Evolutionary conservation across 1,140 invertebrate species (phyloP).

Genomic region (Pseudomyrmex pallidus): DNA sequence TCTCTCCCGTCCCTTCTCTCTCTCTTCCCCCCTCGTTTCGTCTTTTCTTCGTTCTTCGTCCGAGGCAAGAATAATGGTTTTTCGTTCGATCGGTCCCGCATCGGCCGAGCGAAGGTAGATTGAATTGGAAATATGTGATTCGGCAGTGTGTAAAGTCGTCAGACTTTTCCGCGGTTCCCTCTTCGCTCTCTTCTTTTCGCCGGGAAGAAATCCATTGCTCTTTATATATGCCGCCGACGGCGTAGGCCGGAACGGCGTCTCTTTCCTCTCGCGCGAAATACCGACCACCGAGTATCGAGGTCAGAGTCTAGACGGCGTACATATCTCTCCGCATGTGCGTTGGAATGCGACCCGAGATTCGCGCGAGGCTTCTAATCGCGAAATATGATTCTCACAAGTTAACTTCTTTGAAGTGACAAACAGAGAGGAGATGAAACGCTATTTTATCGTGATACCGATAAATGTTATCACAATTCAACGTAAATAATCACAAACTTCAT

Average conservation of each 20-base stretch:
- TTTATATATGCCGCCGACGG: conserved; percentile 19
- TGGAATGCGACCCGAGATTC: background rate
- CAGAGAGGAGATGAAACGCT: too few relatives aligned
- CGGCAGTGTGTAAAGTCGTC: conserved; percentile 79
- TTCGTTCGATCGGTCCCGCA: conserved; percentile 73
- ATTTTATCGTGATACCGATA: too few relatives aligned
- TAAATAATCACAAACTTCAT: too few relatives aligned
- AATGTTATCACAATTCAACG: too few relatives aligned
- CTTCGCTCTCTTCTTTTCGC: conserved; percentile 20
- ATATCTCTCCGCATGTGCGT: background rate
- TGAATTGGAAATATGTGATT: conserved; percentile 82
- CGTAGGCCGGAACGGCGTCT: conserved; percentile 27
- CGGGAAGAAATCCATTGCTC: conserved; percentile 39
- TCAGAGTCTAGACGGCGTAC: conserved; percentile 30
- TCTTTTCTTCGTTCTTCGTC: conserved; percentile 34
- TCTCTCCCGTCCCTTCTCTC: background rate
- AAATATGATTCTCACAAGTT: background rate
- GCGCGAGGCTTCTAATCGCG: background rate
- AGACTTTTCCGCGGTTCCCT: conserved; percentile 60
- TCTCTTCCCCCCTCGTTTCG: background rate
- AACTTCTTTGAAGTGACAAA: background rate
- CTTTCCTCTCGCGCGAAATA: conserved; percentile 43
- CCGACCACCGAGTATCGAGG: conserved; percentile 3
- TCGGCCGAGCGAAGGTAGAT: conserved; percentile 68
- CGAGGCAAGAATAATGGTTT: conserved; percentile 78